Percentiles rank a stretch among this genome's conserved stretches.
Evolutionary conservation across 2,797 vertebrate genomes (phyloP).

Genomic region (Hoplostethus mediterraneus): DNA sequence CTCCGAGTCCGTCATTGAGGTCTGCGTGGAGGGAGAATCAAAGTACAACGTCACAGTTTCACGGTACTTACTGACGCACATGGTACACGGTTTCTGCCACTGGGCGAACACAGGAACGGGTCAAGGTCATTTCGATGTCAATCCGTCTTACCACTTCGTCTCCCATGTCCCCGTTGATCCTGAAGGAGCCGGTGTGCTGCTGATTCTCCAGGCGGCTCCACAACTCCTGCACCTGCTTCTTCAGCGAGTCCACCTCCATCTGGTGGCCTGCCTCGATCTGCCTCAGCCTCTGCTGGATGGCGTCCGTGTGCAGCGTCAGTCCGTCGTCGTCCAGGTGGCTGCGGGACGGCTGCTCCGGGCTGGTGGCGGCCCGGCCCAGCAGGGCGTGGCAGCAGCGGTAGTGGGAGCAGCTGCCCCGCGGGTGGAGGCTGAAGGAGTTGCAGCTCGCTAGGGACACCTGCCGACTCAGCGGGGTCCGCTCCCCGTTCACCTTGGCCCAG

Average conservation of each 20-base stretch:
- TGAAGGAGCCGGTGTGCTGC: slow-evolving; percentile 84
- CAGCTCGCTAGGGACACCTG: slow-evolving; percentile 90
- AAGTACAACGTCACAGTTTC: neutral
- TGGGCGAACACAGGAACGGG: too few species aligned
- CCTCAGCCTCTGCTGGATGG: slow-evolving; percentile 93
- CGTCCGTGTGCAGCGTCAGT: slow-evolving; percentile 91
- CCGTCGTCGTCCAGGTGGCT: slow-evolving; percentile 95
- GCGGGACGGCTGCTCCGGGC: slow-evolving; percentile 92
- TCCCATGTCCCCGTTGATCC: slow-evolving; percentile 92
- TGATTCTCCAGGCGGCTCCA: slow-evolving; percentile 94
- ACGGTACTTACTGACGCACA: too few species aligned
- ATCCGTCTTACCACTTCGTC: slow-evolving; percentile 93
- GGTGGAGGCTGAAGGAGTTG: slow-evolving; percentile 85
- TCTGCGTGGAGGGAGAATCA: slow-evolving; percentile 77
- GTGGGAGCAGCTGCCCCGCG: slow-evolving; percentile 78
- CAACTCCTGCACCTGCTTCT: slow-evolving; percentile 96
- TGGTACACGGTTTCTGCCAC: too few species aligned
- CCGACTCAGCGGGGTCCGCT: slow-evolving; percentile 87
- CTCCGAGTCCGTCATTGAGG: slow-evolving; percentile 95
- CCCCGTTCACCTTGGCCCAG: slow-evolving; percentile 81
- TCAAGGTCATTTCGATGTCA: neutral
- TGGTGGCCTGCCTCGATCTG: slow-evolving; percentile 97
- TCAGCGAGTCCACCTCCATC: slow-evolving; percentile 95
- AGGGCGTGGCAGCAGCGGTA: slow-evolving; percentile 86
- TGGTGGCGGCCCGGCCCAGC: slow-evolving; percentile 78